Base-by-base conservation (phyloP, 1,140 invertebrate genomes). In the Marisa cornuarietis region DNA sequence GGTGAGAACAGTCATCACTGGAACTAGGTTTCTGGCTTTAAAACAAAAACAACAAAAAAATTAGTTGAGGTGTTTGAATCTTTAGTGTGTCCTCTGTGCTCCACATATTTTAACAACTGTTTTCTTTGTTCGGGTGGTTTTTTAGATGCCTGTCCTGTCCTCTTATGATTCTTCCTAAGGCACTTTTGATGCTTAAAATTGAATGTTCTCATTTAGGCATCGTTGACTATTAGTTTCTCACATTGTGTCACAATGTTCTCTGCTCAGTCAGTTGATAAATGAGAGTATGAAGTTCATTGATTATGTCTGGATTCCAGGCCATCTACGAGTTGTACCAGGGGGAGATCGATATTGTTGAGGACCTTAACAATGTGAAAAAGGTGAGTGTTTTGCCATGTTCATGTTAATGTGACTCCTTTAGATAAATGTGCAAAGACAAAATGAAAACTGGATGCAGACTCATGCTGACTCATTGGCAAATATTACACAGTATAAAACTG, bases 261-360 rank as follows among this genome's bases (percentile, higher is more conserved):
- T 1, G 2, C 54, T 42, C 31, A 42, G 31, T 42, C 31, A 42
- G 31, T 58, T 58, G 54, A 9, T 58, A n/a, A 7, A 26, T 69
- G n/a, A 16, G 26, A 16, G 26, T 26, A 69, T 10, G 22, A 24
- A 5, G 11, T 69, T 69, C 9, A 14, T 10, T n/a, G 26, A 31
- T 72, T 20, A 26, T 75, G 16, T 52, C 49, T 65, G 76, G 31
- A n/a, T 22, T 72, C 26, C 77, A 91, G 89, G 89, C 90, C 14
- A 91, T 93, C 79, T 93, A 92, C 86, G 93, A 93, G 80, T 82
- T 93, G 52, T 93, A 91, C 84, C 91, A 92, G 81, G 92, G 93
- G 58, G 93, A 93, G 89, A 89, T 91, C 84, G 91, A 93, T 66
- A 83, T 93, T 9, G 85, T 93, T n/a, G 90, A 92, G 79, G 93